Conservation (phyloP, 2,797 vertebrate species). For the Peromyscus attwateri region DNA sequence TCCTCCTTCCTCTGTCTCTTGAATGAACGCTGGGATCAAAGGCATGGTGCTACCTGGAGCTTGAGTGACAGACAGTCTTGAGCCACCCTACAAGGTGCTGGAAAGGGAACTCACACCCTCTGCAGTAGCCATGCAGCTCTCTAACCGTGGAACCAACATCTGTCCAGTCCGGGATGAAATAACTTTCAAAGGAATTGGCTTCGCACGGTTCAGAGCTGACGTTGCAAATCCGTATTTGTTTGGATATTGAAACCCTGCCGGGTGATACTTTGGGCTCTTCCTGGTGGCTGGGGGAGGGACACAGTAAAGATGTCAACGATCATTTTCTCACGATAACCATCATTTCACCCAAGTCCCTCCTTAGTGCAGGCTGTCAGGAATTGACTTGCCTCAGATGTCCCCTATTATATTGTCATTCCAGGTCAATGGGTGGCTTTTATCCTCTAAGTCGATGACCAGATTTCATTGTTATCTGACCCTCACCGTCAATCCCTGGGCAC, state of each 20-base stretch:
- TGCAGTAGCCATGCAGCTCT: not conserved
- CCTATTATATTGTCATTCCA: too few relatives aligned
- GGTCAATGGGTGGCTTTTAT: not conserved
- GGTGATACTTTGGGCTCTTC: not conserved
- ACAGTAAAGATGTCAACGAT: not conserved
- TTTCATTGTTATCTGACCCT: not conserved
- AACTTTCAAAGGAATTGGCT: not conserved
- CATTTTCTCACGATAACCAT: not conserved
- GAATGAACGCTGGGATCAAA: not conserved
- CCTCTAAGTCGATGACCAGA: not conserved
- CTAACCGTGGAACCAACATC: not conserved
- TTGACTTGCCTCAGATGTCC: not conserved
- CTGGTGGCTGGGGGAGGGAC: not conserved
- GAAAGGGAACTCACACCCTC: not conserved
- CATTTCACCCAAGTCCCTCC: not conserved
- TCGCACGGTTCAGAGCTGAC: not conserved
- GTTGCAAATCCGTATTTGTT: not conserved
- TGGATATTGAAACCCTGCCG: not conserved
- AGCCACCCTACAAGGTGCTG: not conserved
- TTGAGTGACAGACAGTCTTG: not conserved
- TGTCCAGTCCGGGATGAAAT: not conserved
- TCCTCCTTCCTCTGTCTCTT: not conserved
- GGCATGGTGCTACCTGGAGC: too few relatives aligned
- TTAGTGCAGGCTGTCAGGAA: not conserved
- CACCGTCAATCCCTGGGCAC: constrained; percentile 10